Conservation (phyloP, 2,888 invertebrate species). For the Halictus ligatus region DNA sequence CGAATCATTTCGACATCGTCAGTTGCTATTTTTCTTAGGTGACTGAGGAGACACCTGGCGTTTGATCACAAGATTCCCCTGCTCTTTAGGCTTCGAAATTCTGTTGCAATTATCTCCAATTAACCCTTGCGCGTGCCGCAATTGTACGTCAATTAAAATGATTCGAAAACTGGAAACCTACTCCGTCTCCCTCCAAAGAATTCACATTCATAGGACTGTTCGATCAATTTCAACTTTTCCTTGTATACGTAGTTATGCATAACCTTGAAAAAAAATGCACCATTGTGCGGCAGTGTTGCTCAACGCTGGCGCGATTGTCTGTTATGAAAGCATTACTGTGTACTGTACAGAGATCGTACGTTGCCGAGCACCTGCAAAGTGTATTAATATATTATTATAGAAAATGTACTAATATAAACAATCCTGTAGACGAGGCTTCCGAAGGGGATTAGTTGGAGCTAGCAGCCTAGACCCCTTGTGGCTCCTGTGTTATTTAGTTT, state of each 20-base stretch:
- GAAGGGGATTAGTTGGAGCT: not conserved
- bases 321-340: not conserved
- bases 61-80: not conserved
- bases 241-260: not conserved
- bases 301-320: not conserved
- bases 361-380: not conserved
- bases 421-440: not conserved
- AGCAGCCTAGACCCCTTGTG: not conserved
- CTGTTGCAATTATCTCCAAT: not conserved
- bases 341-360: not conserved
- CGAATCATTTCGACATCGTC: slow-evolving; percentile 50
- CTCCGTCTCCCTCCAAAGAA: not conserved
- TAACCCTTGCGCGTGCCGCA: not conserved
- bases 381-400: not conserved
- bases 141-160: not conserved
- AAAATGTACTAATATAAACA: not conserved
- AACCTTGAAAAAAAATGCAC: not conserved
- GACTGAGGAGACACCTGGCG: not conserved
- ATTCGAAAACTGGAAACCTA: not conserved
- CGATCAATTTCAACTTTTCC: not conserved
- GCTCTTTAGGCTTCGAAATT: not conserved
- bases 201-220: not conserved
- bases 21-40: slow-evolving; percentile 25
- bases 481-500: not conserved
- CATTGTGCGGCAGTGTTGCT: not conserved